phyloP scores from a whole-genome alignment of 2,888 invertebrate genomes.

The Heliconius cydno region DNA sequence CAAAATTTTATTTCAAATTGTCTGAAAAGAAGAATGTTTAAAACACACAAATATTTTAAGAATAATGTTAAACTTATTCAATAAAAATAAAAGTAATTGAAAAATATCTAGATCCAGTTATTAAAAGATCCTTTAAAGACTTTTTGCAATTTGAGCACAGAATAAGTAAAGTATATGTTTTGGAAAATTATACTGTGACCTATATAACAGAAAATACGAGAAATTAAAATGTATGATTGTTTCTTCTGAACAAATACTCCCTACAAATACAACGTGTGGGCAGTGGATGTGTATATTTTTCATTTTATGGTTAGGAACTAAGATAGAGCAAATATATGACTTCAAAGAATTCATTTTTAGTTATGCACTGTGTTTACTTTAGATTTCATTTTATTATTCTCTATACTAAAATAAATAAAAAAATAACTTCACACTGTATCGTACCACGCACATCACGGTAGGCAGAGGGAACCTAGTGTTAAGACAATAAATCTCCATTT shows the following conservation, averaged over 20 bases:
- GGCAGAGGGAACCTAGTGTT: no score
- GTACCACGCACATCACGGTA: no score
- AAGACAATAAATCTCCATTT: no score
- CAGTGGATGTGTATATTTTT: not conserved
- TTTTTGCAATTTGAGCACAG: not conserved
- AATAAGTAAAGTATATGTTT: constrained; percentile 13
- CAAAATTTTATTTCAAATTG: no score
- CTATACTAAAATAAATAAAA: no score
- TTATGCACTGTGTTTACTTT: not conserved
- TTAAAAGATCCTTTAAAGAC: not conserved
- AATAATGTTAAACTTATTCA: no score
- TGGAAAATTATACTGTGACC: constrained; percentile 20
- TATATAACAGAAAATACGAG: constrained; percentile 16
- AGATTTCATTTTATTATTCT: no score
- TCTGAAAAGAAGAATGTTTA: no score
- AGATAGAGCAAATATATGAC: not conserved
- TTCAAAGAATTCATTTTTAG: not conserved
- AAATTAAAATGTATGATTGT: constrained; percentile 21
- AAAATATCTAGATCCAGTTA: no score
- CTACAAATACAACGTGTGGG: not conserved
- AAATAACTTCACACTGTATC: no score
- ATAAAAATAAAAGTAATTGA: no score
- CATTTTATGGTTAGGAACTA: constrained; percentile 8
- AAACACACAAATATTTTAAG: no score
- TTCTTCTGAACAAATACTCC: not conserved